Conservation (phyloP, 1,140 invertebrate species). For the Calliopsis andreniformis region DNA sequence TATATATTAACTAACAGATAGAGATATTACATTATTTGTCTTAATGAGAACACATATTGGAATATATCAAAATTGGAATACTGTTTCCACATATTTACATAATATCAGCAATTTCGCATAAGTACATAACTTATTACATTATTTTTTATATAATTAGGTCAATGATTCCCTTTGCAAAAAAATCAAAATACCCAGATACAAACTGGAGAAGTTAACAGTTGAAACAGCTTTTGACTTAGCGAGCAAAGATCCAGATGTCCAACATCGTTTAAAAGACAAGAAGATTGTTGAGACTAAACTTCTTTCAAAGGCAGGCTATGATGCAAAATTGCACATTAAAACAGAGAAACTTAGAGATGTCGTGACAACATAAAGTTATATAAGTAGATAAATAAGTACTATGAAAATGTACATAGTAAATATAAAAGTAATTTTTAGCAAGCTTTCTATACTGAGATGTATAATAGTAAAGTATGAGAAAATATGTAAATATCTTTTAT, state of each 20-base stretch:
- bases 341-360: conserved; percentile 49
- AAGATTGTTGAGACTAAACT: conserved; percentile 61
- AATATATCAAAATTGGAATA: background rate
- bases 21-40: too few species aligned
- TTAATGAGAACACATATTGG: too few species aligned
- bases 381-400: background rate
- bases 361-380: conserved; percentile 31
- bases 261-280: conserved; percentile 49
- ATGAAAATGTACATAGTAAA: background rate
- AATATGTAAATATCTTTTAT: too few species aligned
- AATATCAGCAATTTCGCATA: conserved; percentile 11
- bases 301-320: conserved; percentile 59
- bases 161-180: conserved; percentile 81
- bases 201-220: conserved; percentile 81
- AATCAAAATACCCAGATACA: conserved; percentile 81
- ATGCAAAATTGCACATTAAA: conserved; percentile 63
- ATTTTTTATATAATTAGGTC: conserved; percentile 72
- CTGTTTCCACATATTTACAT: background rate
- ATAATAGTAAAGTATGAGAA: background rate
- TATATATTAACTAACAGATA: too few species aligned
- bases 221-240: conserved; percentile 83
- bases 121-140: conserved; percentile 40
- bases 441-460: background rate
- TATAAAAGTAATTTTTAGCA: background rate
- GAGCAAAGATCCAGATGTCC: conserved; percentile 69